Evolutionary conservation across 2,113 vertebrate genomes (phyloP).

Genomic region (Mola mola): DNA sequence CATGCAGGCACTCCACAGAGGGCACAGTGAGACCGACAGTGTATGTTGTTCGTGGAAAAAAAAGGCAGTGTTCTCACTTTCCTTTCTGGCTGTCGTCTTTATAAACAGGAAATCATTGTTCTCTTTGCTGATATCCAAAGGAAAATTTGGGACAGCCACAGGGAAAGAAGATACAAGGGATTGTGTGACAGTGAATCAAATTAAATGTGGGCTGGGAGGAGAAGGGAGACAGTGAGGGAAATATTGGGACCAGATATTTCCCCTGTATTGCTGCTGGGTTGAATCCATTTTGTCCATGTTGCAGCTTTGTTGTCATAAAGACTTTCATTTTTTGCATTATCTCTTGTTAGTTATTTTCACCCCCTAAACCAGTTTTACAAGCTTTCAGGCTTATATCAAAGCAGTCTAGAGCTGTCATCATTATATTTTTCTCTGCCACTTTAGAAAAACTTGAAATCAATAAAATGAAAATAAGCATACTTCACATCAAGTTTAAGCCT

Average conservation of each 20-base stretch:
- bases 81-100: constrained; percentile 33
- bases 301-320: constrained; percentile 27
- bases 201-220: constrained; percentile 22
- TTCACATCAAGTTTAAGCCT: too few relatives aligned
- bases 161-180: constrained; percentile 10
- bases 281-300: constrained; percentile 37
- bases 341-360: constrained; percentile 5
- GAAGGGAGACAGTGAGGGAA: constrained; percentile 26
- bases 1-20: not conserved
- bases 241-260: constrained; percentile 54
- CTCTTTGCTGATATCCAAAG: constrained; percentile 39
- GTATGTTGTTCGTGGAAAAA: constrained; percentile 31
- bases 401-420: not conserved
- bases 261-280: constrained; percentile 40
- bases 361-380: not conserved
- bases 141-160: constrained; percentile 20
- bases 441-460: constrained; percentile 10
- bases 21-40: constrained; percentile 5
- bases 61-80: constrained; percentile 34
- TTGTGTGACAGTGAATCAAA: constrained; percentile 41
- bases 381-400: not conserved
- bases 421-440: constrained; percentile 1
- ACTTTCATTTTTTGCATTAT: constrained; percentile 21
- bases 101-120: constrained; percentile 60
- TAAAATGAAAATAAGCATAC: too few relatives aligned